Conservation (phyloP, 2,113 vertebrate species). For the Gadus macrocephalus region DNA sequence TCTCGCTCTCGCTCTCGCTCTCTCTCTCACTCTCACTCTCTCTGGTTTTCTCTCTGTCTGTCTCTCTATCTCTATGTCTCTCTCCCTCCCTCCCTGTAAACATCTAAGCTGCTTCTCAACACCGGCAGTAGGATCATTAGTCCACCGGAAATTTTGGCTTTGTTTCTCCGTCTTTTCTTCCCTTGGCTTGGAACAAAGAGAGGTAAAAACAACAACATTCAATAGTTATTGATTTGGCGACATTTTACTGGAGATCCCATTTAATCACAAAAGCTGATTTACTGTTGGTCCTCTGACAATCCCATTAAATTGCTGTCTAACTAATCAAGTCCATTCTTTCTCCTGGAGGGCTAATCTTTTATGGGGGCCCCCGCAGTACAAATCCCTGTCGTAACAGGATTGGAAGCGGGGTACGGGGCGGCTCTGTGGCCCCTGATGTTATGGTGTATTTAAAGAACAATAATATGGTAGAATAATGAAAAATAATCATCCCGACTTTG, state of each 20-base stretch:
- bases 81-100: conserved; percentile 22
- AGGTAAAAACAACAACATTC: conserved; percentile 59
- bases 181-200: conserved; percentile 52
- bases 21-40: neutral
- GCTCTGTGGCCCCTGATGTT: conserved; percentile 34
- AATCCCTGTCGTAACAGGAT: conserved; percentile 75
- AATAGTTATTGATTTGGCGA: conserved; percentile 76
- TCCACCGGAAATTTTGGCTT: conserved; percentile 55
- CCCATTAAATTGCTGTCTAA: conserved; percentile 81
- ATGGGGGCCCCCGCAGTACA: conserved; percentile 64
- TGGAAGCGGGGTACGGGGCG: conserved; percentile 50
- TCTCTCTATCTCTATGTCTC: conserved; percentile 28
- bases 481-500: conserved; percentile 25
- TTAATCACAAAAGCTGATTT: conserved; percentile 84
- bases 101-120: conserved; percentile 42
- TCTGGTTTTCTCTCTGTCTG: neutral
- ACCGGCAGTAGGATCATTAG: conserved; percentile 48
- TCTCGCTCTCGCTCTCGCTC: conserved; percentile 17
- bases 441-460: conserved; percentile 44
- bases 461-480: conserved; percentile 10
- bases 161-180: conserved; percentile 29
- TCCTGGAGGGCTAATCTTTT: conserved; percentile 76
- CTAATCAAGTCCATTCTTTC: conserved; percentile 80
- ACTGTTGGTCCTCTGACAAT: conserved; percentile 75
- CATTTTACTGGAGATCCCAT: conserved; percentile 78